phyloP scores from a whole-genome alignment of 1,140 invertebrate genomes.

The Teleopsis dalmanni region DNA sequence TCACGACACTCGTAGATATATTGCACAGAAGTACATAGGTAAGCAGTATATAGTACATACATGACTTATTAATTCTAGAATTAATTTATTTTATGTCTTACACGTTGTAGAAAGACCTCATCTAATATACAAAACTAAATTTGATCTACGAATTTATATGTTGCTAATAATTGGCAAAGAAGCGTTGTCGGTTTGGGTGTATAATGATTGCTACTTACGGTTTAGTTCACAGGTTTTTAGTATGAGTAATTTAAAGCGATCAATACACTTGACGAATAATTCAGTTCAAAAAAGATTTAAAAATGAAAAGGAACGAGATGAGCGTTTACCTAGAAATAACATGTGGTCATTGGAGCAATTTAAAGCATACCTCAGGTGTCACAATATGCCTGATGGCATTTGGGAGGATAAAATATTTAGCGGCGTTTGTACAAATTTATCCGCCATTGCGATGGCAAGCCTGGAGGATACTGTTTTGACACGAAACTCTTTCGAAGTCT shows the following conservation, averaged over 20 bases:
- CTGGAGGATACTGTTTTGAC: constrained; percentile 70
- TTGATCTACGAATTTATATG: constrained; percentile 87
- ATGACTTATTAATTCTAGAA: too few species aligned
- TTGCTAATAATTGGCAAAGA: constrained; percentile 71
- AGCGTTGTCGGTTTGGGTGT: constrained; percentile 81
- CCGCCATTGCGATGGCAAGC: constrained; percentile 65
- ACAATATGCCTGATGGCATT: constrained; percentile 41
- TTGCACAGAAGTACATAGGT: constrained; percentile 93
- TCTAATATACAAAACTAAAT: constrained; percentile 82
- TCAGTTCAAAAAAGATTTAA: constrained; percentile 80
- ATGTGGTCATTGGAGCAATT: constrained; percentile 82
- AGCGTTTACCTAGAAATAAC: constrained; percentile 66
- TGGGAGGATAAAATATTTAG: constrained; percentile 71
- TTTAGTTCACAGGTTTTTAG: constrained; percentile 86
- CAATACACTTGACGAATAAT: constrained; percentile 87
- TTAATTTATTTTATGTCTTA: too few species aligned
- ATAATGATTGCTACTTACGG: constrained; percentile 77
- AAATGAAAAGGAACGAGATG: constrained; percentile 53
- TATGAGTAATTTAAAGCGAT: constrained; percentile 75
- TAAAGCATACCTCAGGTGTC: constrained; percentile 56
- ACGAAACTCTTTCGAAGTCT: constrained; percentile 82
- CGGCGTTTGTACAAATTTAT: constrained; percentile 76
- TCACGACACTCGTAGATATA: constrained; percentile 61
- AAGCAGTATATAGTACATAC: too few species aligned
- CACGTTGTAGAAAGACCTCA: constrained; percentile 71